Percentiles rank a stretch among this genome's conserved stretches.
Evolutionary conservation across 1,140 invertebrate genomes (phyloP).

Genomic region (Diuraphis noxia): DNA sequence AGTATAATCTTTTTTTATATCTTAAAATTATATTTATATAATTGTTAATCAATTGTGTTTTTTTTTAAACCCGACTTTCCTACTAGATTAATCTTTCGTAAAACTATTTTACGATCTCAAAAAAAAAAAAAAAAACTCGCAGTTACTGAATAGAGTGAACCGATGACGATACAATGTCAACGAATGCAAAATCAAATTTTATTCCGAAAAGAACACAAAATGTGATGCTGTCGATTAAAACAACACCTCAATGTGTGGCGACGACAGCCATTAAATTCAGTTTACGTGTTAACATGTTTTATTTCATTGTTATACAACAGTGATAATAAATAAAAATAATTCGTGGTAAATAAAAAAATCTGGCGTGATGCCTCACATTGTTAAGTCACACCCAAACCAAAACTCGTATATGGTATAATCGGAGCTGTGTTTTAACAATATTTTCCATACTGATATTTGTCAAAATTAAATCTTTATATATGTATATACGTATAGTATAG

Average conservation of each 20-base stretch:
- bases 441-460: background rate
- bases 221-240: background rate
- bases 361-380: background rate
- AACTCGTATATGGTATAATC: background rate
- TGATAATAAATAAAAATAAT: background rate
- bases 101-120: background rate
- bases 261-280: background rate
- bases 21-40: constrained; percentile 54
- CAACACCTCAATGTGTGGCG: background rate
- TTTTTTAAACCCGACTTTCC: background rate
- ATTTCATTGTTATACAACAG: background rate
- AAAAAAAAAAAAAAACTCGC: too few species aligned
- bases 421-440: background rate
- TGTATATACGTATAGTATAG: too few species aligned
- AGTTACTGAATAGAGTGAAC: background rate
- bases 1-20: constrained; percentile 51
- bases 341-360: background rate
- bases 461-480: background rate
- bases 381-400: background rate
- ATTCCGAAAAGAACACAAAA: background rate
- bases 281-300: background rate
- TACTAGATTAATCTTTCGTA: background rate
- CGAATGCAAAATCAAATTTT: background rate
- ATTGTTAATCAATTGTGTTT: constrained; percentile 28
- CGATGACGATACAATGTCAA: background rate